Conservation (phyloP, 2,797 vertebrate species). For the Leucoraja ocellata region DNA sequence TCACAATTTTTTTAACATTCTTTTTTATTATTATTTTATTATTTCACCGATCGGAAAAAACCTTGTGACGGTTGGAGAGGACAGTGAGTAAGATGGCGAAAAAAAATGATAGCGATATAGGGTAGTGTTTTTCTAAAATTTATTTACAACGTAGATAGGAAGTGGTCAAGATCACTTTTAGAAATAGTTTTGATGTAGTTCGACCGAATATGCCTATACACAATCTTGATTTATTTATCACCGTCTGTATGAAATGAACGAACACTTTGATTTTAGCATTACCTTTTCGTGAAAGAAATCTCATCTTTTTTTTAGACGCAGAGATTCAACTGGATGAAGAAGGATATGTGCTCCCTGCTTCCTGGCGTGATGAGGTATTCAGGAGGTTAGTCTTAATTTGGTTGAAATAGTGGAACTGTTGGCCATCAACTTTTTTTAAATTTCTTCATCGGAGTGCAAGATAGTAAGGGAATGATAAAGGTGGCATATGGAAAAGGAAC, state of each 20-base stretch:
- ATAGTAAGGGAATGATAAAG: not conserved
- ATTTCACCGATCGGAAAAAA: no score
- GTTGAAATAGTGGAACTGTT: not conserved
- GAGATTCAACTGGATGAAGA: conserved; percentile 86
- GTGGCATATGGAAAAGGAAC: not conserved
- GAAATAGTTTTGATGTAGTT: not conserved
- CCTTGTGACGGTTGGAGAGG: no score
- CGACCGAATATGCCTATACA: not conserved
- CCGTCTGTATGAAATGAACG: not conserved
- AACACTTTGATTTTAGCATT: not conserved
- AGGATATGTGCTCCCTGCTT: conserved; percentile 72
- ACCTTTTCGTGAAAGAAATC: not conserved
- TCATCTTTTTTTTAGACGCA: conserved; percentile 64
- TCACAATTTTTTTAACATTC: no score
- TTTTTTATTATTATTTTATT: no score
- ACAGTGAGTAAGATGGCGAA: no score
- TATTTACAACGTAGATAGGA: no score
- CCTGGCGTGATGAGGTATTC: conserved; percentile 59
- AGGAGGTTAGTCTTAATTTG: conserved; percentile 61
- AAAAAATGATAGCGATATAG: no score
- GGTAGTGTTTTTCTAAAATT: no score
- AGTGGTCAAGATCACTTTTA: no score
- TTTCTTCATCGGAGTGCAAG: not conserved
- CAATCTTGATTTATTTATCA: not conserved
- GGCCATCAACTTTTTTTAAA: not conserved